Evolutionary conservation across 2,888 invertebrate genomes (phyloP), one percentile per base, ranked within the genome.

Genomic region (Mamestra brassicae): DNA sequence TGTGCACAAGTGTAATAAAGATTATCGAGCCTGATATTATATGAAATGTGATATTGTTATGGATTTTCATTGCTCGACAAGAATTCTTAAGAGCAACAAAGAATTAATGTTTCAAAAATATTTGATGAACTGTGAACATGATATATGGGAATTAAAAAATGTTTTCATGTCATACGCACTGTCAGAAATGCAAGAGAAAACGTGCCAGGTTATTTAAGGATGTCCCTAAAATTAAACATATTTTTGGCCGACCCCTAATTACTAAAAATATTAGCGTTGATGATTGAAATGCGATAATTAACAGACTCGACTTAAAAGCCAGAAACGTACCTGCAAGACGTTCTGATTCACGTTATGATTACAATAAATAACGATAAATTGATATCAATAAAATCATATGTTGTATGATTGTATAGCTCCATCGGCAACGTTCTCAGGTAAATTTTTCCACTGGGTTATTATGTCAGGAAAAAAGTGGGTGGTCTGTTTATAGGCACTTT

Each of bases 41-140:
- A 75, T 78, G 85, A 68, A 82, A 87, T 80, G 64, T 63, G 78
- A 89, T 78, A 76, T 38, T 85, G 86, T 78, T 83, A 78, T 88
- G 85, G 69, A 68, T 75, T 80, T 69, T 76, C 68, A 71, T 75
- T 55, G 61, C 76, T 71, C 66, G 58, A 63, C 66, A 77, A 55
- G 65, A 75, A 65, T 74, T 75, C 70, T 54, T 57, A 74, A 62
- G 64, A 71, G 62, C 36, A 75, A 69, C 69, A 76, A 79, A 50
- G 73, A 72, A 70, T 58, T 78, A 15, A 50, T 62, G 62, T 76
- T 86, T 62, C 61, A 71, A 78, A 84, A 85, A 83, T 83, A 74
- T 85, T 82, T 58, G 50, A 69, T 70, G 38, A 71, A 69, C 11
- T 62, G 55, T 34, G 64, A 78, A 76, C 38, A 65, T 75, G 58